Evolutionary conservation across 2,888 invertebrate genomes (phyloP).

Genomic region (Tridacna crocea): DNA sequence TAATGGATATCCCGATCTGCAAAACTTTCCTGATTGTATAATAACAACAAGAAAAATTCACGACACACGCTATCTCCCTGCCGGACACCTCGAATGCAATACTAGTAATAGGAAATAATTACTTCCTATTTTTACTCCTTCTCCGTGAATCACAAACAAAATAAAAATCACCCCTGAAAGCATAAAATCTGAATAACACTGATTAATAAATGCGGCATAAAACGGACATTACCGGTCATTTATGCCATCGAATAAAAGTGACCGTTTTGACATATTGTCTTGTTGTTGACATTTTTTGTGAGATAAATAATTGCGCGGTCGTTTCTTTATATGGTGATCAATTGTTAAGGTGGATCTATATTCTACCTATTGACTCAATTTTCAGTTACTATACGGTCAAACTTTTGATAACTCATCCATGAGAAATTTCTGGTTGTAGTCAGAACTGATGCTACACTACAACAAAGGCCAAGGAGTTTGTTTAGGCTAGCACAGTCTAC

Average conservation of each 20-base stretch:
- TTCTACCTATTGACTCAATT: too few relatives aligned
- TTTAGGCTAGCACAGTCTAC: too few relatives aligned
- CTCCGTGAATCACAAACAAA: neutral
- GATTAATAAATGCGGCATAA: neutral
- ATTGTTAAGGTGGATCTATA: too few relatives aligned
- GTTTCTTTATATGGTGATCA: conserved; percentile 3
- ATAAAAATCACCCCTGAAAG: conserved; percentile 3
- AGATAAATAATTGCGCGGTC: neutral
- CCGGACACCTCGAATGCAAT: neutral
- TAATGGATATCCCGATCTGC: too few relatives aligned
- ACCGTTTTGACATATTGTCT: conserved; percentile 10
- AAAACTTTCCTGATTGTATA: too few relatives aligned
- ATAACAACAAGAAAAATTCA: too few relatives aligned
- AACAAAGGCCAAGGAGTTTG: too few relatives aligned
- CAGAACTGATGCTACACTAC: too few relatives aligned
- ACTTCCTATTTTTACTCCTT: neutral
- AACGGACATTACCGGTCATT: conserved; percentile 1
- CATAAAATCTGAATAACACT: neutral
- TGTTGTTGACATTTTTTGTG: neutral
- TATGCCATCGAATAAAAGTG: conserved; percentile 11
- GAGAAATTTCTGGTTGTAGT: too few relatives aligned
- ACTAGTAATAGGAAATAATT: neutral
- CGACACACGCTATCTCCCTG: neutral
- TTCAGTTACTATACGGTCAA: too few relatives aligned
- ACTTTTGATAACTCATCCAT: too few relatives aligned